Base-by-base conservation (phyloP, 23 tunicate species). In the Trididemnum clinides region DNA sequence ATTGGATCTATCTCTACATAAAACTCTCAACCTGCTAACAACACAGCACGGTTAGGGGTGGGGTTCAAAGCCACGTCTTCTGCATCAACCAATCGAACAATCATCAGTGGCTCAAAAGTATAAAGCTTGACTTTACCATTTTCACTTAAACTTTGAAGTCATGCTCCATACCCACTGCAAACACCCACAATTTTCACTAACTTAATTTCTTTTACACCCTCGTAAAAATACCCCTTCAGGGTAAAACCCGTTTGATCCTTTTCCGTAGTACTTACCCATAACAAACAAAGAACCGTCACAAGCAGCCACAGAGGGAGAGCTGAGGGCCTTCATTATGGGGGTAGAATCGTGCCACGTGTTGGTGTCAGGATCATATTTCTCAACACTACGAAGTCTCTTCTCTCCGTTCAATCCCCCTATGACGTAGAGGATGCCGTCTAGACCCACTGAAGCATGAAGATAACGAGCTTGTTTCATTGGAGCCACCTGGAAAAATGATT, bases 311-410 rank as follows among this genome's bases (percentile, higher is more conserved):
- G 83, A 78, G 2, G 95, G 84, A 34, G 92, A 87, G 30, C 95
- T 90, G 21, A 95, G 39, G 0, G 82, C 72, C 38, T 78, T 80
- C 5, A 87, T 34, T 89, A 95, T 88, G 7, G 89, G 86, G 26
- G 58, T 57, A 31, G 83, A 87, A 22, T 72, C 50, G 33, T 69
- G 49, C 99, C 99, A 95, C 5, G 88, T 72, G 69, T 95, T 95
- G 0, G 99, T 78, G 62, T 95, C 99, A 28, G 99, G 99, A 58
- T 84, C 77, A 66, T 91, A 95, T 66, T 86, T 83, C 78, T 95
- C 99, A n/a, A 95, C 89, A 18, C 92, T 90, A 0, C 35, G 25
- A 23, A 95, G 64, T 49, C 99, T 50, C 22, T 71, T 27, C 29
- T 35, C 78, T 12, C 91, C 90, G 51, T 95, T 63, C 78, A 82